Conservation (phyloP, 2,888 invertebrate species). For the Suillia variegata region DNA sequence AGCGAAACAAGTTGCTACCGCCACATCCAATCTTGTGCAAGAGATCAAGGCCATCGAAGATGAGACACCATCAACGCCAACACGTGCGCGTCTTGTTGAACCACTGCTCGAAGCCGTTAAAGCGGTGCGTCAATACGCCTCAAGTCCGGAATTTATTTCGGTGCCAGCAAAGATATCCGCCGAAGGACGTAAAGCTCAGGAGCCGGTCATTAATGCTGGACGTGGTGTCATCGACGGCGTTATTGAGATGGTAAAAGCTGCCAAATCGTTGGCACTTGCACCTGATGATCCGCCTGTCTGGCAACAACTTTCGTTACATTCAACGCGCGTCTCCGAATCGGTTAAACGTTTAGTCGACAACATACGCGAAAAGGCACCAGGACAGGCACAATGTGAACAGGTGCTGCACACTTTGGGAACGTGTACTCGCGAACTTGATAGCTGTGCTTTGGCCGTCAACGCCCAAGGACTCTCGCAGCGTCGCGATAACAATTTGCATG, state of each 20-base stretch:
- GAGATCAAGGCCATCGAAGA: slow-evolving; percentile 90
- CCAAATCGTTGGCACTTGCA: slow-evolving; percentile 84
- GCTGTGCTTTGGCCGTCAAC: slow-evolving; percentile 86
- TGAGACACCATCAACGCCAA: slow-evolving; percentile 80
- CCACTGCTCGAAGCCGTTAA: slow-evolving; percentile 91
- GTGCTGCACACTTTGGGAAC: slow-evolving; percentile 79
- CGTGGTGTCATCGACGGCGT: slow-evolving; percentile 80
- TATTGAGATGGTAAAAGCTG: slow-evolving; percentile 87
- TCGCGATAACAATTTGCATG: slow-evolving; percentile 74
- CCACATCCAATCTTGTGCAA: slow-evolving; percentile 91
- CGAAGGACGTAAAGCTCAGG: slow-evolving; percentile 82
- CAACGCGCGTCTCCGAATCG: slow-evolving; percentile 94
- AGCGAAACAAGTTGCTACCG: slow-evolving; percentile 96
- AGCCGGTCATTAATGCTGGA: slow-evolving; percentile 86
- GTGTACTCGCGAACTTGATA: slow-evolving; percentile 82
- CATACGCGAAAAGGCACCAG: slow-evolving; percentile 93
- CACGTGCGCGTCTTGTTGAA: slow-evolving; percentile 77
- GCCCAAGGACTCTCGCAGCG: slow-evolving; percentile 75
- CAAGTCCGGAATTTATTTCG: slow-evolving; percentile 90
- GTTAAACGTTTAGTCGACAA: slow-evolving; percentile 93
- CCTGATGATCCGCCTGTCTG: slow-evolving; percentile 93
- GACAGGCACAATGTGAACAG: slow-evolving; percentile 89
- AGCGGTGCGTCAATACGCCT: slow-evolving; percentile 89
- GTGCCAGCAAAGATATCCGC: slow-evolving; percentile 89
- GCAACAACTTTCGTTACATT: slow-evolving; percentile 92